Percentiles rank a stretch among this genome's conserved stretches.
Conservation (phyloP, 2,113 vertebrate genomes). For the Paradoxurus hermaphroditus region DNA sequence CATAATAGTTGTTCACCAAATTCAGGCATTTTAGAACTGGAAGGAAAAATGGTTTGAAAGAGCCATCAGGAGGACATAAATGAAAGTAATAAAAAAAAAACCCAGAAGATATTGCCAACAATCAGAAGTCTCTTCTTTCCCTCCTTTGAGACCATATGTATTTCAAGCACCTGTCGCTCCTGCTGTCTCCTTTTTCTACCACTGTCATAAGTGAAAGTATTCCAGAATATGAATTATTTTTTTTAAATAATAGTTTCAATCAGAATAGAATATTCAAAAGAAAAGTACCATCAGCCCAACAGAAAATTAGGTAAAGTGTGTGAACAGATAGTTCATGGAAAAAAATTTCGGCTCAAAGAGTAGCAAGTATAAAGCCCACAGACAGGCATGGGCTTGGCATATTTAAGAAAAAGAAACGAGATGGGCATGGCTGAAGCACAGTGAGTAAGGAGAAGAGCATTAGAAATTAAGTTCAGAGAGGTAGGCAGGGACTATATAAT, state of each 20-base stretch:
- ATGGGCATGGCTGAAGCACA: background rate
- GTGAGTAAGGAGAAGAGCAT: background rate
- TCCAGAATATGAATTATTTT: background rate
- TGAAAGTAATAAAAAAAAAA: background rate
- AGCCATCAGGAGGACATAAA: background rate
- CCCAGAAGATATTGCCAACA: background rate
- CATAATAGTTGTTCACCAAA: background rate
- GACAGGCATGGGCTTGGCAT: background rate
- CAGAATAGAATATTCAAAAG: background rate
- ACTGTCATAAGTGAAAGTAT: background rate
- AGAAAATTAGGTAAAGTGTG: background rate
- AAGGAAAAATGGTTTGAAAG: background rate
- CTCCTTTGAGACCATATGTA: background rate
- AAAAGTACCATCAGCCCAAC: background rate
- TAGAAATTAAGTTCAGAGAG: constrained; percentile 29
- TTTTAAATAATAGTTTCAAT: constrained; percentile 2
- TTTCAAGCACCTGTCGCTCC: background rate
- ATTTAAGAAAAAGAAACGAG: constrained; percentile 2
- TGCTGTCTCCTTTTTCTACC: background rate
- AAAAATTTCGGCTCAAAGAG: background rate
- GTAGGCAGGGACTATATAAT: background rate
- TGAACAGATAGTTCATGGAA: background rate
- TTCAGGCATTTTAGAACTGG: background rate
- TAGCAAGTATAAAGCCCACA: background rate
- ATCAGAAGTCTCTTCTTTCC: background rate